Conservation (phyloP, 2,888 invertebrate species). For the Gisinianus flammeolus region DNA sequence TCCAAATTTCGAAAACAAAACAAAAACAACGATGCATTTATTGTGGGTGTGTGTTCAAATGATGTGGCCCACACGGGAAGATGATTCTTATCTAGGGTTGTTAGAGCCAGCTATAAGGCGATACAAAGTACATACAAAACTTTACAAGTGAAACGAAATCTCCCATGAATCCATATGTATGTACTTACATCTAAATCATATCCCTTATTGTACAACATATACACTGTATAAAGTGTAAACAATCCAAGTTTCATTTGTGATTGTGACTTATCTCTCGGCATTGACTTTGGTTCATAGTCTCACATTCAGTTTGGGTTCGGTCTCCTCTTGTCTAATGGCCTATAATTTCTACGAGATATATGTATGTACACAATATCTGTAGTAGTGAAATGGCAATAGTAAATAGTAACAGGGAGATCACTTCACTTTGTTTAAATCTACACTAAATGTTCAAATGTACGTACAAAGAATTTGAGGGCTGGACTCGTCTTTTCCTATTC, state of each 20-base stretch:
- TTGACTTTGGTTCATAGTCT: neutral
- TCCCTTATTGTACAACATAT: too few species aligned
- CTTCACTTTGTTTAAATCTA: neutral
- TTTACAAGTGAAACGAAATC: conserved; percentile 4
- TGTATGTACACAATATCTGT: neutral
- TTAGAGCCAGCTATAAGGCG: too few species aligned
- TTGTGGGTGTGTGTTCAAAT: neutral
- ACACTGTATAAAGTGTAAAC: neutral
- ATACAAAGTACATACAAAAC: neutral
- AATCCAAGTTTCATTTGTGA: neutral
- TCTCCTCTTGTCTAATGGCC: neutral
- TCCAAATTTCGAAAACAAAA: neutral
- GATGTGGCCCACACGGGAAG: conserved; percentile 1
- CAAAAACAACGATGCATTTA: neutral
- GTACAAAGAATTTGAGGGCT: conserved; percentile 1
- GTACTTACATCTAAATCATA: too few species aligned
- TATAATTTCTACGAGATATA: too few species aligned
- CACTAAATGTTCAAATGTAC: neutral
- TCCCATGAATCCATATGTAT: neutral
- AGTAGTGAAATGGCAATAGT: neutral
- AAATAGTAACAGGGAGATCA: neutral
- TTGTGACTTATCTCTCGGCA: neutral
- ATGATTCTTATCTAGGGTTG: neutral
- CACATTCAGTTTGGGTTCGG: neutral
- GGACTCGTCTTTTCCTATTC: neutral